A percentile compares a stretch with the other conserved stretches of the same genome.
Conservation (phyloP, 2,888 invertebrate genomes). For the Agrilus cyanescens region DNA sequence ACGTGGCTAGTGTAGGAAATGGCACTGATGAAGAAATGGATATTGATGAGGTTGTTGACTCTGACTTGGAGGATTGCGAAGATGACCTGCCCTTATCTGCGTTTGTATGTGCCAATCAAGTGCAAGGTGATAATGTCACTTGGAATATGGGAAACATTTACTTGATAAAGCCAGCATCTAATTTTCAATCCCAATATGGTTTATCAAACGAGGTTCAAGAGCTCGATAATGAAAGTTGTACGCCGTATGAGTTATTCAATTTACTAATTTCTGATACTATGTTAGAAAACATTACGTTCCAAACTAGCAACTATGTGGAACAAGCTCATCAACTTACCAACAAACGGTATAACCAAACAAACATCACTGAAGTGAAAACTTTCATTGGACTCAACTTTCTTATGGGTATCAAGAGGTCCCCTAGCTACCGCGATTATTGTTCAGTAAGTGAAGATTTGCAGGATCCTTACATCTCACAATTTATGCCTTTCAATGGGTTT, state of each 20-base stretch:
- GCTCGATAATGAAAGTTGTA: neutral
- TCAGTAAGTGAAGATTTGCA: neutral
- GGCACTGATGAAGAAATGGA: no score
- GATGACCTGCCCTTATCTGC: neutral
- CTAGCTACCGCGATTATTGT: conserved; percentile 2
- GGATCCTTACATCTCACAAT: conserved; percentile 1
- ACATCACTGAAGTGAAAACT: neutral
- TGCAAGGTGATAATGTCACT: neutral
- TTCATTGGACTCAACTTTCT: conserved; percentile 1
- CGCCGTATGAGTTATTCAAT: no score
- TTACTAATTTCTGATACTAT: neutral
- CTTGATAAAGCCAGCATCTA: neutral
- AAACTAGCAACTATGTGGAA: neutral
- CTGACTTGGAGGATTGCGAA: neutral
- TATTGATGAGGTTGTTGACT: no score
- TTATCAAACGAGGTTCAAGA: neutral
- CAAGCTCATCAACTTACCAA: neutral
- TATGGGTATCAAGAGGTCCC: conserved; percentile 1
- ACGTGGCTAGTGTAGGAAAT: no score
- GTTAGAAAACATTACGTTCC: neutral
- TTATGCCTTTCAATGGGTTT: conserved; percentile 3
- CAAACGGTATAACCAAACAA: neutral
- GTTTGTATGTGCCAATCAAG: neutral
- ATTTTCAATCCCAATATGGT: neutral
- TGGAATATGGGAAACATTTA: neutral